Conservation (phyloP, 1,140 invertebrate species). For the Orussus abietinus region DNA sequence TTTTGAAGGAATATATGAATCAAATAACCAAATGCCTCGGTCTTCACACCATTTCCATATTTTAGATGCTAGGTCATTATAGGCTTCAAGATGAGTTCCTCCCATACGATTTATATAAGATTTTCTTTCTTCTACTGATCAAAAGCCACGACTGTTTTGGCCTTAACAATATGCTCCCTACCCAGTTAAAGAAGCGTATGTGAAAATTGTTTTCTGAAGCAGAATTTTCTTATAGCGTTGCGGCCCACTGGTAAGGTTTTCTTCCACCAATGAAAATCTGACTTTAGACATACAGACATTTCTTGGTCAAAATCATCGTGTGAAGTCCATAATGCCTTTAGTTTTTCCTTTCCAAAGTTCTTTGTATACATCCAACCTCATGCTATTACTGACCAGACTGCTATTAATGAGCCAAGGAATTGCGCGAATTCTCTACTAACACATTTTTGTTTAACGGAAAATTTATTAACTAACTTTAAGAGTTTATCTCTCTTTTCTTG, state of each 20-base stretch:
- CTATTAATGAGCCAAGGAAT: slow-evolving; percentile 17
- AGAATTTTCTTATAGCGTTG: slow-evolving; percentile 15
- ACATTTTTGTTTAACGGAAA: slow-evolving; percentile 15
- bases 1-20: slow-evolving; percentile 22
- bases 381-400: slow-evolving; percentile 13
- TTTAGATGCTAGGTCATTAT: slow-evolving; percentile 17
- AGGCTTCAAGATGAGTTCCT: slow-evolving; percentile 20
- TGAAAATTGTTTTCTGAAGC: too few relatives aligned
- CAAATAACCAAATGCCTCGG: slow-evolving; percentile 19
- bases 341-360: slow-evolving; percentile 15
- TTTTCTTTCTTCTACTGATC: too few relatives aligned
- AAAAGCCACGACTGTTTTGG: too few relatives aligned
- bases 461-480: slow-evolving; percentile 10
- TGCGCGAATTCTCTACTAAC: slow-evolving; percentile 19
- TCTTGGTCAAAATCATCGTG: slow-evolving; percentile 16
- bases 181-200: too few relatives aligned
- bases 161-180: too few relatives aligned
- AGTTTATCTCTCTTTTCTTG: slow-evolving; percentile 13
- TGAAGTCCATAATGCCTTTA: too few relatives aligned
- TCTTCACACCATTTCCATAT: slow-evolving; percentile 30
- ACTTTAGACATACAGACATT: slow-evolving; percentile 7
- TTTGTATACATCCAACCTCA: slow-evolving; percentile 18
- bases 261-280: slow-evolving; percentile 16
- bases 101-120: slow-evolving; percentile 28
- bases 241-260: background rate